phyloP scores from a whole-genome alignment of 2,113 vertebrate genomes.

The Saimiri boliviensis region DNA sequence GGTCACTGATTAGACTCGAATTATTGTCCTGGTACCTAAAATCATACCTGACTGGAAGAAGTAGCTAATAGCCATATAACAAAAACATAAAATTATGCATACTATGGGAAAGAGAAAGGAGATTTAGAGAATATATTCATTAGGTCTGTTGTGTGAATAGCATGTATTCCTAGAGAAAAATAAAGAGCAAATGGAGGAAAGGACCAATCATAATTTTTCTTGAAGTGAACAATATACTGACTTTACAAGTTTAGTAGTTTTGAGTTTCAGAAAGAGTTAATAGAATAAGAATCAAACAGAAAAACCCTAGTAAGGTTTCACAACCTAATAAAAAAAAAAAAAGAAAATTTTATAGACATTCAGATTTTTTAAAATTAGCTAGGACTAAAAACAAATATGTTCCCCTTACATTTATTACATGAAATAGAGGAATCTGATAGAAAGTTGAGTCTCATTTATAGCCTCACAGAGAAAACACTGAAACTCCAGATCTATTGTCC shows the following conservation, averaged over 20 bases:
- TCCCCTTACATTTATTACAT: neutral
- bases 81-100: neutral
- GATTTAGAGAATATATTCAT: neutral
- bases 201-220: neutral
- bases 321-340: neutral
- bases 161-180: neutral
- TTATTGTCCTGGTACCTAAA: neutral
- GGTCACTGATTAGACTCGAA: neutral
- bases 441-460: neutral
- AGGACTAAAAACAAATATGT: neutral
- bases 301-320: neutral
- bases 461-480: neutral
- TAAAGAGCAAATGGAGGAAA: neutral
- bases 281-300: neutral
- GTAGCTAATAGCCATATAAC: neutral
- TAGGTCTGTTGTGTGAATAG: rapidly evolving
- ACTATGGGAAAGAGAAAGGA: neutral
- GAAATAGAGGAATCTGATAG: neutral
- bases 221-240: neutral
- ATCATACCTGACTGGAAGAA: neutral
- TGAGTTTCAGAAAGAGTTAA: neutral
- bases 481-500: neutral
- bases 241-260: neutral
- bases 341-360: neutral
- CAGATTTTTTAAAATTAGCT: neutral